These are phyloP conservation scores for Hyposoter didymator DNA, from an alignment of 2,888 invertebrate genomes.

Conservation along the genomic window DNA sequence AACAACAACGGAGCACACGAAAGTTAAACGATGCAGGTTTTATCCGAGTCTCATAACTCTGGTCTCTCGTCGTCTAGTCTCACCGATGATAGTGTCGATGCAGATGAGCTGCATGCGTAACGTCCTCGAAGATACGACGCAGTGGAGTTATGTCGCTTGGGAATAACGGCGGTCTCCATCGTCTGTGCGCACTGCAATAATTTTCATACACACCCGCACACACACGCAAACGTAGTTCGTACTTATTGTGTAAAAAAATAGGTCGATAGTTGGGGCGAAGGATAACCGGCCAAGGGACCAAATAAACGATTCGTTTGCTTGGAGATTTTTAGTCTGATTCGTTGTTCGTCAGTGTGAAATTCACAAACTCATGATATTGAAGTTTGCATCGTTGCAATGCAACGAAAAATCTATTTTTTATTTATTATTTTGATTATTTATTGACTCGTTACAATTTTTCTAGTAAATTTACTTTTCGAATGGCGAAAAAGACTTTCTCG, in stretches of 20 bases:
- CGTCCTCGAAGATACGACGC: conserved; percentile 91
- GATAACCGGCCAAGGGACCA: not conserved
- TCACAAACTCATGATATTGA: too few relatives aligned
- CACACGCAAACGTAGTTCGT: conserved; percentile 24
- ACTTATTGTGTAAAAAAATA: conserved; percentile 6
- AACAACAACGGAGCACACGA: conserved; percentile 23
- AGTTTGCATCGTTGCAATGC: too few relatives aligned
- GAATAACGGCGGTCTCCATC: conserved; percentile 94
- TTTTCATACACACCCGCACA: conserved; percentile 62
- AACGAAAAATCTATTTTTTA: too few relatives aligned
- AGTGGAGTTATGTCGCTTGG: conserved; percentile 91
- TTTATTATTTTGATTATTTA: too few relatives aligned
- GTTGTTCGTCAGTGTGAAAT: not conserved
- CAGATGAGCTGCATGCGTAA: conserved; percentile 85
- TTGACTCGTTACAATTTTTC: too few relatives aligned
- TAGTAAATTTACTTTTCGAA: too few relatives aligned
- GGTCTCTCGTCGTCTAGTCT: conserved; percentile 64
- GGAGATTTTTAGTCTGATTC: not conserved
- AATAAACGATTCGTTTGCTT: not conserved
- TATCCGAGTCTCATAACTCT: conserved; percentile 42
- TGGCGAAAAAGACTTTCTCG: too few relatives aligned
- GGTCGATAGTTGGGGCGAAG: not conserved
- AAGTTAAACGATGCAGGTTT: conserved; percentile 39
- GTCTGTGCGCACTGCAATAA: conserved; percentile 89
- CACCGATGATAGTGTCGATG: conserved; percentile 80